phyloP scores from a whole-genome alignment of 1,140 invertebrate genomes.

The Eueides isabella region DNA sequence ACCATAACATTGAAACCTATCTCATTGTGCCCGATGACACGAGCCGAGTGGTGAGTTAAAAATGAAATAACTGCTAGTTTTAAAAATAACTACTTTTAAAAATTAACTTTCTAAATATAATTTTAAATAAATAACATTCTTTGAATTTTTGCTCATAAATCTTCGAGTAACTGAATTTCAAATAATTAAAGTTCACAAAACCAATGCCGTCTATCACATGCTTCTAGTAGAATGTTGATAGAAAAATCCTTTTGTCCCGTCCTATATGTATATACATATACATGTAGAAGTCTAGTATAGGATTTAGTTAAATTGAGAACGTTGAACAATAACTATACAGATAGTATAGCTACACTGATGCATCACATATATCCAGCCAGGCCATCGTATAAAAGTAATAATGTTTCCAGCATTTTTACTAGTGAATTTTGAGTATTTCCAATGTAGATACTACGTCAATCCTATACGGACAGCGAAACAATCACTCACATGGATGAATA shows the following conservation, averaged over 20 bases:
- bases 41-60: constrained; percentile 84
- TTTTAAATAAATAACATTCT: too few species aligned
- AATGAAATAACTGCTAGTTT: too few species aligned
- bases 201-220: not conserved
- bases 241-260: not conserved
- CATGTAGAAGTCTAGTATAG: not conserved
- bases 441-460: not conserved
- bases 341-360: not conserved
- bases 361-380: not conserved
- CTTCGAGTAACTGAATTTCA: not conserved
- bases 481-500: not conserved
- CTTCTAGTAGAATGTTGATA: not conserved
- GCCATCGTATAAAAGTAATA: not conserved
- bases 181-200: not conserved
- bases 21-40: constrained; percentile 91
- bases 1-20: constrained; percentile 96
- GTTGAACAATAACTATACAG: not conserved
- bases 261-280: not conserved
- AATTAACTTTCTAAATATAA: too few species aligned
- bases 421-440: not conserved
- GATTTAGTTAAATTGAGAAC: not conserved
- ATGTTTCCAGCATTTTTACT: not conserved
- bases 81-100: too few species aligned
- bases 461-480: not conserved
- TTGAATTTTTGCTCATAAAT: too few species aligned